phyloP scores from a whole-genome alignment of 2,888 invertebrate genomes.

The Noctua comes region DNA sequence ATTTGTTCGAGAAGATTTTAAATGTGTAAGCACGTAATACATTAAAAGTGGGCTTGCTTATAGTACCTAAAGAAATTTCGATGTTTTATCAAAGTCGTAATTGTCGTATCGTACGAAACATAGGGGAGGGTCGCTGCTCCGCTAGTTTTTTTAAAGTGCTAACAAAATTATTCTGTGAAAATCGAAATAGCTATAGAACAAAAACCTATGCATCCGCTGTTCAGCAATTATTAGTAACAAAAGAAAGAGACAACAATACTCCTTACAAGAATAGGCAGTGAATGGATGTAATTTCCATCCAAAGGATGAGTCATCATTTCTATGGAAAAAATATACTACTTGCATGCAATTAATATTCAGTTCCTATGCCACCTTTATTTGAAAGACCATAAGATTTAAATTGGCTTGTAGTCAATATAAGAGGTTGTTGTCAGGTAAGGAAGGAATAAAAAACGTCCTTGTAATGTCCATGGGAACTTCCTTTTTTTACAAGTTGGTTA shows the following conservation, averaged over 20 bases:
- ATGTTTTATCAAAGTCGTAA: background rate
- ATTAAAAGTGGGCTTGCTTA: background rate
- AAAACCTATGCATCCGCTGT: conserved; percentile 3
- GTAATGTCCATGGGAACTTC: conserved; percentile 49
- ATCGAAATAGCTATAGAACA: background rate
- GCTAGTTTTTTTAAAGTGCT: background rate
- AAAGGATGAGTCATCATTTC: conserved; percentile 55
- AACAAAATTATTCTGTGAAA: background rate
- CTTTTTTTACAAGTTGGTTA: conserved; percentile 40
- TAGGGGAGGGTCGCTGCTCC: background rate
- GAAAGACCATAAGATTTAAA: background rate
- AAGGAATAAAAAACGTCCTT: conserved; percentile 51
- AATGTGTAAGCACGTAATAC: background rate
- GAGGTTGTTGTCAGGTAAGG: conserved; percentile 29
- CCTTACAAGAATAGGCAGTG: conserved; percentile 37
- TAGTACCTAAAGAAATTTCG: background rate
- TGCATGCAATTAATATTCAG: conserved; percentile 23
- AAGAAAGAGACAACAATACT: conserved; percentile 59
- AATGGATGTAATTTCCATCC: conserved; percentile 58
- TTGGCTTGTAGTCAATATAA: conserved; percentile 1
- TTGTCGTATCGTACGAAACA: background rate
- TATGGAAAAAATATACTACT: conserved; percentile 41
- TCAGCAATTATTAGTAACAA: conserved; percentile 30
- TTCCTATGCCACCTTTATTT: conserved; percentile 25
- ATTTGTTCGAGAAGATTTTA: background rate